Percentiles rank a stretch among this genome's conserved stretches.
These are phyloP conservation scores for Archips xylosteana DNA, from an alignment of 2,888 invertebrate genomes.

Conservation along the genomic window DNA sequence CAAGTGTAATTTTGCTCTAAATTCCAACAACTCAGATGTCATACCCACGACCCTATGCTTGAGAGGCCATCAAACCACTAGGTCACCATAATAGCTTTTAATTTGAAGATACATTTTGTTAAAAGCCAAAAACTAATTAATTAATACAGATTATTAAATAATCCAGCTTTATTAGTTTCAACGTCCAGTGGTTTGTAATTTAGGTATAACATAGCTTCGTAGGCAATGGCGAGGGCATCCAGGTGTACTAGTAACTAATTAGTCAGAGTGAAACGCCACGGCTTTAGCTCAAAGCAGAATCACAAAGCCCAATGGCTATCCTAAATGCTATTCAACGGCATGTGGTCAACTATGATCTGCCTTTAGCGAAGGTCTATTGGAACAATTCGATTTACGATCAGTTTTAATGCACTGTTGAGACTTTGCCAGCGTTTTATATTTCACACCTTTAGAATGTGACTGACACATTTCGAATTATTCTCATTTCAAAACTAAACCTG, in stretches of 20 bases:
- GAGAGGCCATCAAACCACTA: no score
- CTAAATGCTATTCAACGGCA: constrained; percentile 46
- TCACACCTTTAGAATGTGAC: no score
- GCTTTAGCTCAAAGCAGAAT: constrained; percentile 50
- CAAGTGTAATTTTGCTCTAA: no score
- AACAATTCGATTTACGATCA: not conserved
- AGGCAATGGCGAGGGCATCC: constrained; percentile 51
- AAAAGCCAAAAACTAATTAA: not conserved
- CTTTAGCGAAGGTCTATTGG: not conserved
- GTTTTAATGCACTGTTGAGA: no score
- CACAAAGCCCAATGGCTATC: constrained; percentile 54
- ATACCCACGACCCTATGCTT: no score
- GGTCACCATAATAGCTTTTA: no score
- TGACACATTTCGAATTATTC: no score
- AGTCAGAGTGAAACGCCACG: constrained; percentile 51
- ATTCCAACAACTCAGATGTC: no score
- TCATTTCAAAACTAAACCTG: no score
- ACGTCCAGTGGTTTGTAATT: not conserved
- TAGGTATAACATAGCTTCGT: not conserved
- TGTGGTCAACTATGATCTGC: constrained; percentile 4
- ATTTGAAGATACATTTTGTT: not conserved
- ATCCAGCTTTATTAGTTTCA: not conserved
- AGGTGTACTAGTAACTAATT: constrained; percentile 55
- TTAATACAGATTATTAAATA: no score
- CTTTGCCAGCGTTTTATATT: no score